Evolutionary conservation across 2,888 invertebrate species (phyloP).

Genomic region (Hydraecia micacea): DNA sequence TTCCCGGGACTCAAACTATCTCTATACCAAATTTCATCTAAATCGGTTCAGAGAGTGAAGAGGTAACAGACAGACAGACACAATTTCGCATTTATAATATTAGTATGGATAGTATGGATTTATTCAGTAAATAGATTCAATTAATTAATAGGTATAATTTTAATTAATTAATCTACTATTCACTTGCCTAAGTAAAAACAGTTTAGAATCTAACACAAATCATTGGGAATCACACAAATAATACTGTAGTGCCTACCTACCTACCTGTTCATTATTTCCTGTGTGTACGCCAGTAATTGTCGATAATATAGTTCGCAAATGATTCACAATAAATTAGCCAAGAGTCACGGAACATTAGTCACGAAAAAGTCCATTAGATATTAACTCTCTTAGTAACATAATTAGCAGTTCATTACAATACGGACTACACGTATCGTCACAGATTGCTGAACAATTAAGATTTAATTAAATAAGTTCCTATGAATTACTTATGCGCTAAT

Average conservation of each 20-base stretch:
- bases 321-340: constrained; percentile 58
- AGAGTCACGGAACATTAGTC: constrained; percentile 73
- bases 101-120: too few species aligned
- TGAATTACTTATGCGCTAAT: not conserved
- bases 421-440: constrained; percentile 36
- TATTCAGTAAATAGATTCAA: too few species aligned
- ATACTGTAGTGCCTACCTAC: constrained; percentile 35
- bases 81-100: too few species aligned
- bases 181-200: constrained; percentile 30
- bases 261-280: constrained; percentile 64
- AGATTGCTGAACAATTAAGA: constrained; percentile 31
- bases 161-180: constrained; percentile 30
- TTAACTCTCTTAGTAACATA: constrained; percentile 67
- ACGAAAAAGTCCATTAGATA: constrained; percentile 72
- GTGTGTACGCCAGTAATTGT: constrained; percentile 71
- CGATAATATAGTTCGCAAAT: constrained; percentile 70
- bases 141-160: too few species aligned
- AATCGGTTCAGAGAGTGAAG: too few species aligned
- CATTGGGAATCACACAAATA: constrained; percentile 35
- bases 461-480: constrained; percentile 23
- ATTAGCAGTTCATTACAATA: constrained; percentile 65
- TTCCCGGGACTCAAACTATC: too few species aligned
- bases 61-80: too few species aligned
- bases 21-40: too few species aligned
- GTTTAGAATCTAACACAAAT: constrained; percentile 43